These are phyloP conservation scores for Mesembrinibis cayennensis DNA, from an alignment of 2,113 vertebrate species.

Conservation along the genomic window DNA sequence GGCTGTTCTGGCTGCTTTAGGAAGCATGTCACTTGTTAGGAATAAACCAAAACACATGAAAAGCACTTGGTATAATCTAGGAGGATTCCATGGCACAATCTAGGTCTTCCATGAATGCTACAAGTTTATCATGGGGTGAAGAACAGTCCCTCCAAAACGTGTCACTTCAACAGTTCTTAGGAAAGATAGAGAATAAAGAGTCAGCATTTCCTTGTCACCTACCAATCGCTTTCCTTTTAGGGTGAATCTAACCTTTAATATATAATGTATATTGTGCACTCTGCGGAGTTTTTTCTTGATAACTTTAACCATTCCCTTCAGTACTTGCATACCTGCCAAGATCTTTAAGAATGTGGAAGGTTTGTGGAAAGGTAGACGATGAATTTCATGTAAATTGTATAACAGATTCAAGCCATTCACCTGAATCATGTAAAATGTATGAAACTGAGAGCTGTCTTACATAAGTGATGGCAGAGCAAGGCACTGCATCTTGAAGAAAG, in stretches of 20 bases:
- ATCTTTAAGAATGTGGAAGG: background rate
- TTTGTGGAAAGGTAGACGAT: background rate
- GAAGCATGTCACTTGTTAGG: fast-evolving
- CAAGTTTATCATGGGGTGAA: background rate
- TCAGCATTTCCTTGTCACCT: background rate
- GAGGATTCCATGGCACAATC: background rate
- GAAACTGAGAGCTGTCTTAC: background rate
- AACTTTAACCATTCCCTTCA: background rate
- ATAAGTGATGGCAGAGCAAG: background rate
- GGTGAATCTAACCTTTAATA: background rate
- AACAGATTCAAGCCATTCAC: background rate
- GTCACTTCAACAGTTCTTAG: background rate
- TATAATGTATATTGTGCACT: background rate
- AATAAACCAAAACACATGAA: background rate
- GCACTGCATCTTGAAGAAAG: background rate
- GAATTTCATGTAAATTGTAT: background rate
- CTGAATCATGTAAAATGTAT: background rate
- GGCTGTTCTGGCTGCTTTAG: background rate
- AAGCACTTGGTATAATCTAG: background rate
- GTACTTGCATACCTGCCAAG: background rate
- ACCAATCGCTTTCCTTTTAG: background rate
- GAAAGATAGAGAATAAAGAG: background rate
- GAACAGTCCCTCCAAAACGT: background rate
- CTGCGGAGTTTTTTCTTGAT: background rate
- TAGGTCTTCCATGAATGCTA: background rate